Evolutionary conservation across 53 echinoderm and acorn worm genomes (phyloP), one percentile per base, ranked within the genome.

Genomic region (Zoroaster sp.): DNA sequence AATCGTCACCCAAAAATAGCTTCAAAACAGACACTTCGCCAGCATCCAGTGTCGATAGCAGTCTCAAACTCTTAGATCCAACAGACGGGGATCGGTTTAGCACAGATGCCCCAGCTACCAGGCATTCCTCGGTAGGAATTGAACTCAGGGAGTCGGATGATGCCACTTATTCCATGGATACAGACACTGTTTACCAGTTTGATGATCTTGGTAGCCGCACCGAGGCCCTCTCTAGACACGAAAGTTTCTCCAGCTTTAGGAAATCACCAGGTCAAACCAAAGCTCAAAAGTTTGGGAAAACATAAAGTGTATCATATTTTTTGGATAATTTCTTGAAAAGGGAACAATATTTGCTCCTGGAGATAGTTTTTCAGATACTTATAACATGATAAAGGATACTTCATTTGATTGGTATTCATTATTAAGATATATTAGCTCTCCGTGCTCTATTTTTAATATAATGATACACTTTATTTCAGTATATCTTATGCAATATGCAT

Each of bases 181-280:
- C 28, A 7, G 63, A 59, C 28, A 2, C 63, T 18, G 74, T 76
- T 65, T 45, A 78, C 66, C 92, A 87, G 59, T 89, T 93, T 69
- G 89, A 89, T 20, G 89, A 93, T 38, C 83, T 93, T 0, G 83
- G 89, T 13, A 89, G 89, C 69, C 74, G 93, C 11, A 83, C 93
- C 31, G 93, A 93, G 51, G 93, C 93, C 21, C 86, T 93, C 71
- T 40, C 70, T 15, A 43, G 88, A 43, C 59, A 53, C 14, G 79
- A 79, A 15, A 80, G 92, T 40, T 91, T 91, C 46, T 91, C 92
- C 13, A 91, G 92, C 55, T 91, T 91, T 45, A 80, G 37, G 51
- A 89, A 89, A 3, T 52, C 73, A 13, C 13, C 81, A 0, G 70
- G 85, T 21, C 85, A 69, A 3, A 20, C 43, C 11, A 85, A 85